A percentile compares a stretch with the other conserved stretches of the same genome.
phyloP scores from a whole-genome alignment of 2,888 invertebrate species.

The Protophormia terraenovae region DNA sequence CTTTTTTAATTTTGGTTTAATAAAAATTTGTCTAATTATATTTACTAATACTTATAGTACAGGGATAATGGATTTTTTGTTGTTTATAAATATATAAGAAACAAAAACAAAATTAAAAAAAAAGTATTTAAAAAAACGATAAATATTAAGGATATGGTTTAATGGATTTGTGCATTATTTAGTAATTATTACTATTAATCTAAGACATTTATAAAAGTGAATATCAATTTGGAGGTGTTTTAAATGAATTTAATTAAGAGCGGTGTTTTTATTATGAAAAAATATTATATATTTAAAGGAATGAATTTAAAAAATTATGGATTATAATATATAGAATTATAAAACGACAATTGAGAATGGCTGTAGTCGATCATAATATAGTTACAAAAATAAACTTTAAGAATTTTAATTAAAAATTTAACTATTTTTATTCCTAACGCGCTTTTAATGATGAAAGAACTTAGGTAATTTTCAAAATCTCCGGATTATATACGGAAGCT shows the following conservation, averaged over 20 bases:
- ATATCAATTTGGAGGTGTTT: neutral
- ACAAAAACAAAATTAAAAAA: neutral
- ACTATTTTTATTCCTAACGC: too few relatives aligned
- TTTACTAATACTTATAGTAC: slow-evolving; percentile 44
- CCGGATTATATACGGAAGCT: too few relatives aligned
- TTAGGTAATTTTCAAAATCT: too few relatives aligned
- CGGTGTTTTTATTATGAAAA: neutral
- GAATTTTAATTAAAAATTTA: too few relatives aligned
- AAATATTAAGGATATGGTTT: slow-evolving; percentile 26
- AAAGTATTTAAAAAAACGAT: neutral
- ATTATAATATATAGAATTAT: too few relatives aligned
- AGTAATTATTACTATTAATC: neutral
- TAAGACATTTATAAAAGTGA: slow-evolving; percentile 18
- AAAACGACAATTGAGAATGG: too few relatives aligned
- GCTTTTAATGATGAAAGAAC: too few relatives aligned
- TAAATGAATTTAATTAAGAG: neutral
- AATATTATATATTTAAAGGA: neutral
- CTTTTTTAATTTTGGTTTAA: neutral
- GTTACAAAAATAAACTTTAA: too few relatives aligned
- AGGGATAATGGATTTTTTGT: slow-evolving; percentile 2
- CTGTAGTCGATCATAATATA: too few relatives aligned
- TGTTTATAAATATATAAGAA: neutral
- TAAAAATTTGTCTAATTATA: slow-evolving; percentile 31
- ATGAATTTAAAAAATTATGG: neutral
- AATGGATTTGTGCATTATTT: slow-evolving; percentile 27